phyloP scores from a whole-genome alignment of 2,113 vertebrate species.

The Nestor notabilis region DNA sequence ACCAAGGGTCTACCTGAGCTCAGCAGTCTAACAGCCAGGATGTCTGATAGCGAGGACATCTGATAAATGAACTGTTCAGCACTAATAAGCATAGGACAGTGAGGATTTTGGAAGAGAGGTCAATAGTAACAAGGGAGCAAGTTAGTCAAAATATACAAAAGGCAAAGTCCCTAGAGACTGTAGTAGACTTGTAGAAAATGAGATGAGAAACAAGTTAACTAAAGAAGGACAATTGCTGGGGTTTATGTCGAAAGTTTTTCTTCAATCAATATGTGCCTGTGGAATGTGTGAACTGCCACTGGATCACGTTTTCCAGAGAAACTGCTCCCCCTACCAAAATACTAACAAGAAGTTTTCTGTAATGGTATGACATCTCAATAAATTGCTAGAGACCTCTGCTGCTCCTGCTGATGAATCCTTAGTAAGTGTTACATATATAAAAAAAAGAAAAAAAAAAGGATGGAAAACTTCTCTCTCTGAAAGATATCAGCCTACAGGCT shows the following conservation, averaged over 20 bases:
- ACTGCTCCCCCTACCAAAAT: background rate
- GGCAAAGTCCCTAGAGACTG: background rate
- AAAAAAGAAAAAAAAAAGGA: background rate
- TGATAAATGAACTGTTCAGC: background rate
- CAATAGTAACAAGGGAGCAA: background rate
- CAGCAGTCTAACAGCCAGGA: background rate
- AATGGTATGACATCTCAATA: accelerated
- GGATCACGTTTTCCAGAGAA: background rate
- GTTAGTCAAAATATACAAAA: background rate
- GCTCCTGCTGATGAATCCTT: background rate
- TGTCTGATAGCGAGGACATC: background rate
- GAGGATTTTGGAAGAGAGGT: background rate
- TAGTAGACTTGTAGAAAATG: background rate
- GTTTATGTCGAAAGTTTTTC: background rate
- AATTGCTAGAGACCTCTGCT: background rate
- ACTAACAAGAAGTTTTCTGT: background rate
- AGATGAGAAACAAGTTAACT: background rate
- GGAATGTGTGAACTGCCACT: background rate
- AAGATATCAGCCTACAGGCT: background rate
- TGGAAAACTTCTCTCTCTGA: background rate
- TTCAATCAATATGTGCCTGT: background rate
- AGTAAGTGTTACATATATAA: background rate
- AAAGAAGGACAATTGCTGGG: background rate
- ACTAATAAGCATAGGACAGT: background rate
- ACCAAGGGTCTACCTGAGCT: background rate